phyloP scores from a whole-genome alignment of 2,797 vertebrate species.

The Phylloscopus collybita region DNA sequence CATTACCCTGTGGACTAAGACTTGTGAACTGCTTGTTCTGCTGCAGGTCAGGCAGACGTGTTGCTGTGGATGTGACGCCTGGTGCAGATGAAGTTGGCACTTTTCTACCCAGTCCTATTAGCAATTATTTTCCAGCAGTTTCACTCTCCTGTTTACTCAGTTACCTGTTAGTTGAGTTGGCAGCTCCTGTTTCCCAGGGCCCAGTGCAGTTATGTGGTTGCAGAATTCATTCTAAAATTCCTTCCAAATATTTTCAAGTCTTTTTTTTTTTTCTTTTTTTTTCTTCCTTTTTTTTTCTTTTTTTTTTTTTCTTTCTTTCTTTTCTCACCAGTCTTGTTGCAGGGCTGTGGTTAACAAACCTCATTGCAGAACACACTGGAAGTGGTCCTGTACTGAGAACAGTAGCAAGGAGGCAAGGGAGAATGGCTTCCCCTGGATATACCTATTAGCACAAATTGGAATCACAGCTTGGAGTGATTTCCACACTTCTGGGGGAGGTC shows the following conservation, averaged over 20 bases:
- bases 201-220: not conserved
- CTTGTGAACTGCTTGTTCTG: not conserved
- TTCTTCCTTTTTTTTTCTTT: not conserved
- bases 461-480: not conserved
- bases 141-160: not conserved
- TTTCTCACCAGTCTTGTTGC: not conserved
- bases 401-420: not conserved
- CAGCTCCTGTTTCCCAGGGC: not conserved
- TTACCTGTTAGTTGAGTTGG: not conserved
- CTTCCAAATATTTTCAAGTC: not conserved
- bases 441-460: not conserved
- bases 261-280: not conserved
- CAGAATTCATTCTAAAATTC: not conserved
- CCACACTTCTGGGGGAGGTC: not conserved
- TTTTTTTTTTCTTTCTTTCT: not conserved
- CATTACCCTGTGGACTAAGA: not conserved
- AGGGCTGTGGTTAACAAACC: not conserved
- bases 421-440: not conserved
- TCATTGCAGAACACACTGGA: not conserved
- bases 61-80: not conserved
- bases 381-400: not conserved
- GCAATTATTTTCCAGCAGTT: constrained; percentile 6
- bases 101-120: not conserved
- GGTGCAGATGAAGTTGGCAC: not conserved
- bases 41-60: not conserved